Base-by-base conservation (phyloP, 30 jellyfish, hydroid and myxozoan species). In the Turritopsis rubra region DNA sequence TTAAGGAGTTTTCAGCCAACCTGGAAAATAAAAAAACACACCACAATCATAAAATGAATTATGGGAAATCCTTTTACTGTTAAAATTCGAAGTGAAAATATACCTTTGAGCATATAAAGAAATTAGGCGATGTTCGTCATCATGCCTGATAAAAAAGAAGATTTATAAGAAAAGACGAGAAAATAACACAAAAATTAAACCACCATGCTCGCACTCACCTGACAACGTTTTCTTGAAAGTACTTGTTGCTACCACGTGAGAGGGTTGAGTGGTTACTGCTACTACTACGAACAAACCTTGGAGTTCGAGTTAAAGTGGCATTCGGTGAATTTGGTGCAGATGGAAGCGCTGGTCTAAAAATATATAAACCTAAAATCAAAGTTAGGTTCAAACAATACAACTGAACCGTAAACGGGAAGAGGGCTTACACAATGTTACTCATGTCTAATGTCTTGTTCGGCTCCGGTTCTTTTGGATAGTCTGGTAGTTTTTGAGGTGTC, bases 401-500 rank as follows among this genome's bases (percentile, higher is more conserved):
- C 21, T 23, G 29, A 76, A 76, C 19, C 16, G 16, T n/a, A n/a
- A n/a, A n/a, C n/a, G n/a, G n/a, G n/a, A n/a, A n/a, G 68, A 28
- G 29, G 1, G 9, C 96, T 85, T 65, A 93, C 99, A 93, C 96
- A 16, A 93, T 93, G 91, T 93, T 93, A 84, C 94, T 89, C 99
- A 93, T 88, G 76, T 93, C 99, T 66, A 93, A 91, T 53, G 96
- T 93, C 73, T 86, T 88, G 85, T 85, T 93, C 18, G 91, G 96
- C 75, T 93, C 96, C 31, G 99, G 99, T 76, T 93, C 99, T 72
- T 80, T 93, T 8, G 96, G 96, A 70, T 88, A 93, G 65, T 88
- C 96, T 52, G 99, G 99, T 23, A 93, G 88, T 80, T 65, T 41
- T 29, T 77, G 86, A 52, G 60, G 65, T n/a, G 78, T 71, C 27